Evolutionary conservation across 1,140 invertebrate genomes (phyloP).

Genomic region (Drosophila bipectinata): DNA sequence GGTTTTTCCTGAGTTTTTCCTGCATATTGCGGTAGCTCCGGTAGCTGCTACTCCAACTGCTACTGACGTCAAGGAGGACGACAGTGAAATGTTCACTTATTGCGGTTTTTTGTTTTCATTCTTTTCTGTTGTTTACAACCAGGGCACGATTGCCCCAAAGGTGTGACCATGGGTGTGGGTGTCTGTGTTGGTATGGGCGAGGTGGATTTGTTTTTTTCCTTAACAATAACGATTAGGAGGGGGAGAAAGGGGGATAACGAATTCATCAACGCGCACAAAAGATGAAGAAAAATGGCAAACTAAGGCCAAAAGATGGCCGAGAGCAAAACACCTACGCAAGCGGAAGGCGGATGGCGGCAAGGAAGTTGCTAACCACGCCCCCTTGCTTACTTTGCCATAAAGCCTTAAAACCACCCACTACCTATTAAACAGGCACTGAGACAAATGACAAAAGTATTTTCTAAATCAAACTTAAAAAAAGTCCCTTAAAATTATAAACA

Average conservation of each 20-base stretch:
- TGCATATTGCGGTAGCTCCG: slow-evolving; percentile 15
- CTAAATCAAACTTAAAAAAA: too few species aligned
- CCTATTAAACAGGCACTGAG: neutral
- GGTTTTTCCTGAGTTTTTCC: slow-evolving; percentile 1
- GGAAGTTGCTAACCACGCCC: slow-evolving; percentile 17
- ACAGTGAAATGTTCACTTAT: slow-evolving; percentile 40
- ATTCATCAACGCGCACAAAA: slow-evolving; percentile 43
- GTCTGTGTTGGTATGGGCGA: neutral
- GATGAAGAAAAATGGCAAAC: slow-evolving; percentile 51
- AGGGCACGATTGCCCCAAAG: slow-evolving; percentile 44
- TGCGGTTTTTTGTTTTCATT: slow-evolving; percentile 43
- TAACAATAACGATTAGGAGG: neutral
- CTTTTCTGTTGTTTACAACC: slow-evolving; percentile 34
- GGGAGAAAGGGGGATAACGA: slow-evolving; percentile 15
- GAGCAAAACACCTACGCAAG: slow-evolving; percentile 43
- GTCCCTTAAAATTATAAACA: too few species aligned
- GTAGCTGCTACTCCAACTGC: slow-evolving; percentile 5
- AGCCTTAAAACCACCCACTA: neutral
- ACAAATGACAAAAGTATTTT: neutral
- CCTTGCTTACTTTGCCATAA: neutral
- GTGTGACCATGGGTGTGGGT: slow-evolving; percentile 22
- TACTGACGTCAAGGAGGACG: slow-evolving; percentile 40
- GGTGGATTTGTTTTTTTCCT: neutral
- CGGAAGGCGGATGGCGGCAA: slow-evolving; percentile 47
- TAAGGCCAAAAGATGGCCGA: slow-evolving; percentile 39